phyloP scores from a whole-genome alignment of 2,888 invertebrate genomes.

The Rotaria magnacalcarata region DNA sequence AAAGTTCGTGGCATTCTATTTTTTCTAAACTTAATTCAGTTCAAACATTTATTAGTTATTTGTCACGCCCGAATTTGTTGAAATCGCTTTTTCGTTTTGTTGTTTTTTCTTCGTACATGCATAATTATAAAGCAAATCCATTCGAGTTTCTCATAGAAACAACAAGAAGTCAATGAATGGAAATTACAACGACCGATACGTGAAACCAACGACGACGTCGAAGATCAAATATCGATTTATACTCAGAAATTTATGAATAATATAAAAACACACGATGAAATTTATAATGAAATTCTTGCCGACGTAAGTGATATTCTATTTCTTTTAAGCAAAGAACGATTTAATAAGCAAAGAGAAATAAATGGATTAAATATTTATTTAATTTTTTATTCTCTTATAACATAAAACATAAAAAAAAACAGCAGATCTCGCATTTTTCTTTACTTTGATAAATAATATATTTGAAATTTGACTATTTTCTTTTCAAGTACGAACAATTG shows the following conservation, averaged over 20 bases:
- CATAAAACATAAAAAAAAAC: background rate
- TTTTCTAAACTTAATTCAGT: too few relatives aligned
- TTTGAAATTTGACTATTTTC: background rate
- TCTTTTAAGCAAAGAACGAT: too few relatives aligned
- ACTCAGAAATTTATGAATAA: background rate
- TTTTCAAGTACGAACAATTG: constrained; percentile 37
- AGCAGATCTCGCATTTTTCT: background rate
- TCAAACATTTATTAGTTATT: too few relatives aligned
- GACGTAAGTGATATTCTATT: constrained; percentile 15
- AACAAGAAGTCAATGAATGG: background rate
- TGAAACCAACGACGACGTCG: background rate
- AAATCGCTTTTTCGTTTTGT: background rate
- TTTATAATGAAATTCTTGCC: background rate
- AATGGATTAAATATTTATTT: background rate
- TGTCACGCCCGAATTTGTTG: too few relatives aligned
- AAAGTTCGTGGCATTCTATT: too few relatives aligned
- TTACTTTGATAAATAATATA: constrained; percentile 4
- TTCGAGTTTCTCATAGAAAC: background rate
- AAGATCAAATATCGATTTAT: background rate
- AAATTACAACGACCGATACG: background rate
- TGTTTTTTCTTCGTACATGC: too few relatives aligned
- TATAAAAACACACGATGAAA: background rate
- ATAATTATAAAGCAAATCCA: too few relatives aligned
- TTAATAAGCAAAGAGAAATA: background rate
- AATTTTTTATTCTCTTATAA: background rate